A percentile compares a stretch with the other conserved stretches of the same genome.
These are phyloP conservation scores for Calypte anna DNA, from an alignment of 2,113 vertebrate genomes.

Conservation along the genomic window DNA sequence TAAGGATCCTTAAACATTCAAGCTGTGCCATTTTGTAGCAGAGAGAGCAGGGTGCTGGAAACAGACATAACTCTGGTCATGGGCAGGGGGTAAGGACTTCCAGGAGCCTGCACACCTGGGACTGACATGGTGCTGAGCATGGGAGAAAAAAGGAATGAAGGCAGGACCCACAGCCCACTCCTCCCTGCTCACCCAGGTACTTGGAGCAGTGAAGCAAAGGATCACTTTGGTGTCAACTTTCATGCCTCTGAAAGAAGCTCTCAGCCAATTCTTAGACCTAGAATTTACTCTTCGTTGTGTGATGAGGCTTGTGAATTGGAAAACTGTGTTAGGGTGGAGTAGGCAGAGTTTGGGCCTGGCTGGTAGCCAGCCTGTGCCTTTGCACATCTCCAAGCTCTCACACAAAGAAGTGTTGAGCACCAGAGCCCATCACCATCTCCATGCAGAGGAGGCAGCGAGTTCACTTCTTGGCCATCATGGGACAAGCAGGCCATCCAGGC, in stretches of 20 bases:
- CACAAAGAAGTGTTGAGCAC: too few species aligned
- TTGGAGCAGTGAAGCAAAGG: not conserved
- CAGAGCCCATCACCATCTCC: not conserved
- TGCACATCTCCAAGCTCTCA: not conserved
- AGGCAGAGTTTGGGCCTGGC: not conserved
- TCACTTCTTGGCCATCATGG: rapidly evolving
- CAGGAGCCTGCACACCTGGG: not conserved
- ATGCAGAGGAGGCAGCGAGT: not conserved
- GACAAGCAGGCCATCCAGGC: not conserved
- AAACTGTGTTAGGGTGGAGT: not conserved
- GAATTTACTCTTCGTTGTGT: not conserved
- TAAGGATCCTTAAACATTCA: not conserved
- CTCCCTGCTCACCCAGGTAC: too few species aligned
- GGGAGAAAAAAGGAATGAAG: not conserved
- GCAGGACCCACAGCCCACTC: not conserved
- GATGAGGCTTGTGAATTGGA: not conserved
- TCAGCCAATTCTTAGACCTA: not conserved
- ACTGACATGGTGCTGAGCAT: rapidly evolving
- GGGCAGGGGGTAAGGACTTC: not conserved
- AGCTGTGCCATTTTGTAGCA: not conserved
- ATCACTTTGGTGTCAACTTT: not conserved
- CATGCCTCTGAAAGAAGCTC: not conserved
- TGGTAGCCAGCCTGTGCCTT: not conserved
- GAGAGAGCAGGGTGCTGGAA: not conserved
- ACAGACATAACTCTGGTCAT: not conserved